Conservation (phyloP, 2,797 vertebrate genomes). For the Masticophis lateralis region DNA sequence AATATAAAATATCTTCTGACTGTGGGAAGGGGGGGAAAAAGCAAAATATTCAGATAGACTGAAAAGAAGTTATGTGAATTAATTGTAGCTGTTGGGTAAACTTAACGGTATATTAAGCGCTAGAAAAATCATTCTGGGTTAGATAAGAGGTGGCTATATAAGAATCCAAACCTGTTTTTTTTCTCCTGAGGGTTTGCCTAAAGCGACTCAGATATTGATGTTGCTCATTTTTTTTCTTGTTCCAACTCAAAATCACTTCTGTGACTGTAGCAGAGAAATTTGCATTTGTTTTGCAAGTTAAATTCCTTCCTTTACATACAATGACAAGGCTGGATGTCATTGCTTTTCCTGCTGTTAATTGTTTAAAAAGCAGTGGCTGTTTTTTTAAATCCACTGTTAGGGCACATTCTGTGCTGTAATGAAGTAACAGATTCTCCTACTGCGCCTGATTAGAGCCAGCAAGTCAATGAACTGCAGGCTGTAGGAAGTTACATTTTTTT, state of each 20-base stretch:
- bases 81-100: slow-evolving; percentile 16
- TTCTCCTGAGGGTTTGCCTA: not conserved
- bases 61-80: slow-evolving; percentile 1
- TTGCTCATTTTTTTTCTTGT: not conserved
- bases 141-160: not conserved
- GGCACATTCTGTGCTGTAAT: not conserved
- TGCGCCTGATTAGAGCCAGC: not conserved
- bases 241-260: not conserved
- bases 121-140: slow-evolving; percentile 11
- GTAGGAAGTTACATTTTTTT: not conserved
- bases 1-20: slow-evolving; percentile 21
- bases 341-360: not conserved
- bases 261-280: not conserved
- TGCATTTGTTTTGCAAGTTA: slow-evolving; percentile 7
- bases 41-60: not conserved
- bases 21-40: not conserved
- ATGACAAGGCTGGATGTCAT: not conserved
- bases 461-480: not conserved
- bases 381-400: not conserved
- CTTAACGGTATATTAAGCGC: slow-evolving; percentile 13
- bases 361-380: not conserved
- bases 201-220: slow-evolving; percentile 12
- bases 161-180: not conserved
- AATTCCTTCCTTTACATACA: not conserved
- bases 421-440: not conserved